Percentiles rank a stretch among this genome's conserved stretches.
Evolutionary conservation across 2,797 vertebrate species (phyloP).

Genomic region (Coranthus polyacanthus): DNA sequence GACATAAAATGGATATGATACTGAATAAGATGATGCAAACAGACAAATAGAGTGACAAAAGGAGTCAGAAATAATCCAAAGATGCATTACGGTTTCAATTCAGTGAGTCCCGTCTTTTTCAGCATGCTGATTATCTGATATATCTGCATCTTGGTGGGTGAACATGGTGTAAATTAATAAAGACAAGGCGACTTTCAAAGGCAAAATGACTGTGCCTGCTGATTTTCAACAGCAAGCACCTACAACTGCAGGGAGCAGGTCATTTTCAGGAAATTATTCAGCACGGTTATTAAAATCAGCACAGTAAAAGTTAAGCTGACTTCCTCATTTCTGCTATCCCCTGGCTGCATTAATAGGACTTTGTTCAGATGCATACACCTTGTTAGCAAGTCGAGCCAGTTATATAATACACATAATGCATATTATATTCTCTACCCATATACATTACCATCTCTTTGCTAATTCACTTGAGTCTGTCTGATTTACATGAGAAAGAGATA

Average conservation of each 20-base stretch:
- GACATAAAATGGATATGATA: slow-evolving; percentile 13
- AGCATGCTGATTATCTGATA: slow-evolving; percentile 8
- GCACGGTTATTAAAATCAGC: slow-evolving; percentile 55
- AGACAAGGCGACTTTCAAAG: slow-evolving; percentile 63
- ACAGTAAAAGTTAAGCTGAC: slow-evolving; percentile 33
- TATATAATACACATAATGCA: slow-evolving; percentile 16
- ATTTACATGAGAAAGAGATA: slow-evolving; percentile 7
- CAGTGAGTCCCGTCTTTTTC: no score
- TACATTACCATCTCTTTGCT: slow-evolving; percentile 7
- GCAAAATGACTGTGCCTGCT: slow-evolving; percentile 54
- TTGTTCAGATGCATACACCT: slow-evolving; percentile 40
- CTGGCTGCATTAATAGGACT: slow-evolving; percentile 26
- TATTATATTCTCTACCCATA: background rate
- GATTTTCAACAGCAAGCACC: slow-evolving; percentile 59
- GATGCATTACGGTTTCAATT: no score
- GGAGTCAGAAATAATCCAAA: no score
- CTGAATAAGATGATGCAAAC: slow-evolving; percentile 24
- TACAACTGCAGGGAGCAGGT: slow-evolving; percentile 47
- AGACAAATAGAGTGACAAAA: background rate
- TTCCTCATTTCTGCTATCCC: slow-evolving; percentile 30
- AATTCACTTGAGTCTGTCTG: no score
- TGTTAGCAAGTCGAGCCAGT: slow-evolving; percentile 30
- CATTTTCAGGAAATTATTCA: slow-evolving; percentile 69
- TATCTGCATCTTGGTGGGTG: slow-evolving; percentile 56
- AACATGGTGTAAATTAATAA: slow-evolving; percentile 58